These are phyloP conservation scores for Sciaenops ocellatus DNA, from an alignment of 2,797 vertebrate species.

Conservation along the genomic window DNA sequence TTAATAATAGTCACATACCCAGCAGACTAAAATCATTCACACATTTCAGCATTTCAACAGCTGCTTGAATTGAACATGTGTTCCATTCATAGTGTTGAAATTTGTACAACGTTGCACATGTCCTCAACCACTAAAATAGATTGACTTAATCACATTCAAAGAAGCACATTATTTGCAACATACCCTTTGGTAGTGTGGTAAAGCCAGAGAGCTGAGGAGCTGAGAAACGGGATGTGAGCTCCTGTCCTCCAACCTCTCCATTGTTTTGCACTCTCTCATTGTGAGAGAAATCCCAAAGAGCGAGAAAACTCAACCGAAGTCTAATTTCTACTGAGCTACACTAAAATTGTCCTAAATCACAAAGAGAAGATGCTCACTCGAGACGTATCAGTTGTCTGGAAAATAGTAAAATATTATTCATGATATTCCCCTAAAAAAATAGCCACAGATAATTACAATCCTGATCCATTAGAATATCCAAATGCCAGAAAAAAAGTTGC, in stretches of 20 bases:
- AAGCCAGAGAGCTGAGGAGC: constrained; percentile 84
- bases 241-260: constrained; percentile 79
- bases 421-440: constrained; percentile 7
- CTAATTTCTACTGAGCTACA: constrained; percentile 19
- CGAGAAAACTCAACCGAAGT: constrained; percentile 29
- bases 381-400: constrained; percentile 13
- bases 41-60: neutral
- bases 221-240: constrained; percentile 82
- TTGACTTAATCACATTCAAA: neutral
- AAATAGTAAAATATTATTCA: constrained; percentile 11
- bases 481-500: constrained; percentile 31
- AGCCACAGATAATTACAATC: constrained; percentile 38
- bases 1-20: neutral
- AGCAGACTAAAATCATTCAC: constrained; percentile 2
- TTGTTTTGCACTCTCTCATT: constrained; percentile 80
- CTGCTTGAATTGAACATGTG: neutral
- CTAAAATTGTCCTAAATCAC: constrained; percentile 33
- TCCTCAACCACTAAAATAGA: neutral
- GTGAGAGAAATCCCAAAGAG: constrained; percentile 36
- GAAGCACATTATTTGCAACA: constrained; percentile 52
- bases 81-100: neutral
- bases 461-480: constrained; percentile 42
- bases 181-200: constrained; percentile 87
- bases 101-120: neutral
- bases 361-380: neutral